These are phyloP conservation scores for Tipula helvola DNA, from an alignment of 2,888 invertebrate genomes.

Conservation along the genomic window DNA sequence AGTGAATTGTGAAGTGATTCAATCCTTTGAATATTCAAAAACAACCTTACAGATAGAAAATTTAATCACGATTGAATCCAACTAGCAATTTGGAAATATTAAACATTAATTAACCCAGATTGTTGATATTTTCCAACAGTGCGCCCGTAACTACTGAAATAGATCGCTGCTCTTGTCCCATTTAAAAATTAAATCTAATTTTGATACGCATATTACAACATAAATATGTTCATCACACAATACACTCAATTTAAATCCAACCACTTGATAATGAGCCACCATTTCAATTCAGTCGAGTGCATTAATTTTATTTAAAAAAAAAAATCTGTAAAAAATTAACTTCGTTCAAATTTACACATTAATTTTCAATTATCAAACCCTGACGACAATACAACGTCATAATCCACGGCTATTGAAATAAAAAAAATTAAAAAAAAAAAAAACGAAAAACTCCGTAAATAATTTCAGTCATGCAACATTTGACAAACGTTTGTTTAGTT, in stretches of 20 bases:
- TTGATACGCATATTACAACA: background rate
- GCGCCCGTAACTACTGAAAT: too few relatives aligned
- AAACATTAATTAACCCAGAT: too few relatives aligned
- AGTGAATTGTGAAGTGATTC: too few relatives aligned
- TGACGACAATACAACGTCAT: background rate
- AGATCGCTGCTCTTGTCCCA: too few relatives aligned
- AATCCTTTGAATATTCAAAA: too few relatives aligned
- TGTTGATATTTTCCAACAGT: too few relatives aligned
- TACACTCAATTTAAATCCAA: background rate
- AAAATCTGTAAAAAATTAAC: background rate
- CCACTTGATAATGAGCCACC: constrained; percentile 4
- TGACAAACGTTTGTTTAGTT: background rate
- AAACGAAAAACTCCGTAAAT: background rate
- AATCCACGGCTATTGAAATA: background rate
- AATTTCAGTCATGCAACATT: constrained; percentile 8
- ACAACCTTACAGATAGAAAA: too few relatives aligned
- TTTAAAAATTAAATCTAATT: background rate
- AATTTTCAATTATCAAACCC: background rate
- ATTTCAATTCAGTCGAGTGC: background rate
- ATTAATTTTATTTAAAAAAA: background rate
- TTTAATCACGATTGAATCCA: too few relatives aligned
- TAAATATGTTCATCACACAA: background rate
- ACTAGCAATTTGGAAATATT: too few relatives aligned
- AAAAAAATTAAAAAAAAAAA: background rate
- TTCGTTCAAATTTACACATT: background rate